phyloP scores from a whole-genome alignment of 2,113 vertebrate species.

The Piprites chloris region DNA sequence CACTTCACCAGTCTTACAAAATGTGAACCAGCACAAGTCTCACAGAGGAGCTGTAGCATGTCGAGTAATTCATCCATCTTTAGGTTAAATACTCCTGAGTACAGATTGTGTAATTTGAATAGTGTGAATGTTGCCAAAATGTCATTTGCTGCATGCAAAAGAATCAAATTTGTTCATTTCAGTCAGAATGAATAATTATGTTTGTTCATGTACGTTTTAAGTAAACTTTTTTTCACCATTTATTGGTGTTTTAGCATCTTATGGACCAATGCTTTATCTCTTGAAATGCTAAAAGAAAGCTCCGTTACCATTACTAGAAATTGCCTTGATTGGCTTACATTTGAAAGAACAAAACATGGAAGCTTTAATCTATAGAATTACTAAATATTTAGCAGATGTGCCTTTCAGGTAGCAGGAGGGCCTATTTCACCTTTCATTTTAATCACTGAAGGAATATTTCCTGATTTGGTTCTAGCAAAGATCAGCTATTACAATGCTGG shows the following conservation, averaged over 20 bases:
- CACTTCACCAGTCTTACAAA: background rate
- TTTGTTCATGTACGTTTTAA: background rate
- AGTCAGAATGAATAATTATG: background rate
- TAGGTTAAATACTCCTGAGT: background rate
- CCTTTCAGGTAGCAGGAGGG: background rate
- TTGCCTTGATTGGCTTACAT: background rate
- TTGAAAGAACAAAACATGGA: background rate
- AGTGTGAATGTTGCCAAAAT: background rate
- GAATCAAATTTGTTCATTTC: background rate
- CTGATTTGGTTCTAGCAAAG: background rate
- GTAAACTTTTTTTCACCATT: background rate
- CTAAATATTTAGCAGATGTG: background rate
- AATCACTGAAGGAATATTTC: background rate
- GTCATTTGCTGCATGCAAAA: background rate
- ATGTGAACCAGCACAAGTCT: fast-evolving
- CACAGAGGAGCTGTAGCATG: background rate
- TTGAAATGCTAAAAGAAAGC: background rate
- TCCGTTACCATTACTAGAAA: background rate
- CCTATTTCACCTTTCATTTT: constrained; percentile 11
- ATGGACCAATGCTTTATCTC: background rate
- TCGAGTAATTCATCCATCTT: background rate
- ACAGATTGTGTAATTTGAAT: background rate
- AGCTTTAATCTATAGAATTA: background rate
- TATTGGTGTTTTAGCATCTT: background rate
- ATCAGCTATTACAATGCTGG: background rate